Percentiles rank a stretch among this genome's conserved stretches.
phyloP scores from a whole-genome alignment of 2,797 vertebrate genomes.

The Peromyscus melanophrys region DNA sequence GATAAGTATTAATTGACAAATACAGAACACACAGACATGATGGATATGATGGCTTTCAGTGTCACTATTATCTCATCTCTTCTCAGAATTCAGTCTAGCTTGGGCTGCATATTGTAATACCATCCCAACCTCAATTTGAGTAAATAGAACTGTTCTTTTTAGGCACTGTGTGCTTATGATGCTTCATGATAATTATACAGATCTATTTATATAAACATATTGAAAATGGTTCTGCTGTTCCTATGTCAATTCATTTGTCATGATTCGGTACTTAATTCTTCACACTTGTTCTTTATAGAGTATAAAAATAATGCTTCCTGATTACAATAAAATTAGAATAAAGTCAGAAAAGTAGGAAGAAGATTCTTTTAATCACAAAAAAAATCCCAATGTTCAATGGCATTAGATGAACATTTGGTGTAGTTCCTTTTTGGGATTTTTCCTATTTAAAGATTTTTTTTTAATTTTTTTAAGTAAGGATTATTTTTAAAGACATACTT shows the following conservation, averaged over 20 bases:
- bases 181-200: constrained; percentile 81
- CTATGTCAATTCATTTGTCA: constrained; percentile 81
- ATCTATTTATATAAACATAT: constrained; percentile 82
- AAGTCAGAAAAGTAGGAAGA: constrained; percentile 68
- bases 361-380: constrained; percentile 67
- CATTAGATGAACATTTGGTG: constrained; percentile 57
- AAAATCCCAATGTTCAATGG: constrained; percentile 14
- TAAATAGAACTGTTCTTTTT: constrained; percentile 79
- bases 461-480: neutral
- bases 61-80: constrained; percentile 56
- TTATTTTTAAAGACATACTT: constrained; percentile 62
- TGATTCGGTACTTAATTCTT: constrained; percentile 74
- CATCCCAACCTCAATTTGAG: constrained; percentile 66
- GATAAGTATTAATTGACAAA: constrained; percentile 28
- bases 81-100: constrained; percentile 62
- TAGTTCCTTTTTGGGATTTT: constrained; percentile 41
- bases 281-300: constrained; percentile 62
- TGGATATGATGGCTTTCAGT: constrained; percentile 44
- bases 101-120: constrained; percentile 68
- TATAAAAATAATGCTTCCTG: constrained; percentile 76
- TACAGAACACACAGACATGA: neutral
- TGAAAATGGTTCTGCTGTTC: constrained; percentile 76
- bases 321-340: constrained; percentile 79
- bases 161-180: constrained; percentile 76
- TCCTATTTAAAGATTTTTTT: constrained; percentile 55